phyloP scores from a whole-genome alignment of 2,888 invertebrate species.

The Myopa tessellatipennis region DNA sequence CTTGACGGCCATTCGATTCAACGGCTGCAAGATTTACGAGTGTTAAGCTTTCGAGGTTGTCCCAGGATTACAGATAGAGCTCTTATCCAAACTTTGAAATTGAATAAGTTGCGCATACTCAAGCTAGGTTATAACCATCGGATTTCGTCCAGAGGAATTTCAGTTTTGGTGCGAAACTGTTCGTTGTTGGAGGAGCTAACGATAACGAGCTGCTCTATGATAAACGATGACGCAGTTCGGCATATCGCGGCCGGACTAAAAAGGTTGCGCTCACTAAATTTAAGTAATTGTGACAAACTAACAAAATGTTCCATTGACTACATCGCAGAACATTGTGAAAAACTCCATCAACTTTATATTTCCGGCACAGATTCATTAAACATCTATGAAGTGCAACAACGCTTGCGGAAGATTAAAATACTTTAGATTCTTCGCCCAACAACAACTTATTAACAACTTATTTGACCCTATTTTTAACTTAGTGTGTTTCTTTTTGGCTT shows the following conservation, averaged over 20 bases:
- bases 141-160: conserved; percentile 53
- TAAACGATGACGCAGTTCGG: conserved; percentile 54
- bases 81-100: conserved; percentile 47
- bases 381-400: conserved; percentile 47
- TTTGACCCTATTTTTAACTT: too few species aligned
- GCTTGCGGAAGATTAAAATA: conserved; percentile 44
- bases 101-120: conserved; percentile 52
- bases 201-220: conserved; percentile 52
- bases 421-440: too few species aligned
- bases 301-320: conserved; percentile 51
- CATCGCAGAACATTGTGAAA: conserved; percentile 49
- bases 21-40: conserved; percentile 51
- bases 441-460: too few species aligned
- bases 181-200: conserved; percentile 55
- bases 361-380: conserved; percentile 55
- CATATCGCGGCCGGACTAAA: conserved; percentile 50
- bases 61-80: conserved; percentile 52
- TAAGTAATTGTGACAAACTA: conserved; percentile 55
- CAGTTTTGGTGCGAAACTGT: conserved; percentile 53
- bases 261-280: conserved; percentile 53
- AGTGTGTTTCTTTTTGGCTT: too few species aligned
- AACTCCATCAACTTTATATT: conserved; percentile 52
- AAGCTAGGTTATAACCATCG: conserved; percentile 55
- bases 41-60: conserved; percentile 56
- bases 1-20: conserved; percentile 50